Base-by-base conservation (phyloP, 2,888 invertebrate genomes). In the Bembecia ichneumoniformis region DNA sequence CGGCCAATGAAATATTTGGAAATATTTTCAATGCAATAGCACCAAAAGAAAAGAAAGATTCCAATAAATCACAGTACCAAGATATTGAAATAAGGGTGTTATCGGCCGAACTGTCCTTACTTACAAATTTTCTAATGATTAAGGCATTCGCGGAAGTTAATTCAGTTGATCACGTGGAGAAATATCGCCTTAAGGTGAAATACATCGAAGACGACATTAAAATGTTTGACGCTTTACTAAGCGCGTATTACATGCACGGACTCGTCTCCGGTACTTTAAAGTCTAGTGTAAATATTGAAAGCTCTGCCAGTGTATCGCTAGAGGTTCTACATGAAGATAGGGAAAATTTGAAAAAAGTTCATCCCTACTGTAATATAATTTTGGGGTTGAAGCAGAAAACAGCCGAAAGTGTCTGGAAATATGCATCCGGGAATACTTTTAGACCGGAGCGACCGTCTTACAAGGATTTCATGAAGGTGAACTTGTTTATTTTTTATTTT, bases 131-230 rank as follows among this genome's bases (percentile, higher is more conserved):
- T 15, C 57, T 91, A 0, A 89, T 91, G 59, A 67, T 89, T 0
- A 80, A 86, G 57, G 68, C 93, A 3, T 88, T 91, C 64, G 86
- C 90, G 0, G 89, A 90, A 68, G 82, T 93, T 10, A 92, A 92
- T 14, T 75, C 90, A 1, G 92, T 97, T 3, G 98, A 98, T 84
- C 96, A 96, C 0, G 91, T 95, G 0, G 91, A 93, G 51, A 96
- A 96, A 74, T 90, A 92, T 56, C 86, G 90, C 0, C 73, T 96
- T 0, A 94, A 94, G 77, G 88, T 92, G 9, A 74, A 89, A 45
- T 94, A 95, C 58, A 82, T 91, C 11, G 74, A 88, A 17, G 91
- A 94, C 60, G 94, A 96, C 70, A 89, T 94, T 2, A 69, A 75
- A 15, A 89, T 90, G 62, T 88, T 92, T 35, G 79, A 88, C 10